phyloP scores from a whole-genome alignment of 1,140 invertebrate species.

The Zelostemma sp. region DNA sequence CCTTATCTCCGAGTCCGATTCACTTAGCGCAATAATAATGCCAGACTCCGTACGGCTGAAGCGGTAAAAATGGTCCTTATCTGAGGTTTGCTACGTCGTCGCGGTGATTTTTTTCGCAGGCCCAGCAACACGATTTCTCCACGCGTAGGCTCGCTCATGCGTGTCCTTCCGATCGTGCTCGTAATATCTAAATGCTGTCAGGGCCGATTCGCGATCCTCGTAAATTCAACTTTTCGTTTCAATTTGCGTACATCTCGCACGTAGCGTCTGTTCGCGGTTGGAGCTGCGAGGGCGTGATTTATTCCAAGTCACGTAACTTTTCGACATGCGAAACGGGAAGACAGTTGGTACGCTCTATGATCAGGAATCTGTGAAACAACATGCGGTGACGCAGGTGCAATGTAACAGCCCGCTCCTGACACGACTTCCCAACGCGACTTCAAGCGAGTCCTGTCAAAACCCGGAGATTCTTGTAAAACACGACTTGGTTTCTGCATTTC shows the following conservation, averaged over 20 bases:
- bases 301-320: neutral
- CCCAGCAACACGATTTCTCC: constrained; percentile 24
- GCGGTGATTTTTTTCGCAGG: constrained; percentile 26
- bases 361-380: neutral
- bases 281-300: neutral
- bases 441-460: neutral
- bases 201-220: constrained; percentile 19
- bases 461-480: too few relatives aligned
- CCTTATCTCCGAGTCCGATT: constrained; percentile 29
- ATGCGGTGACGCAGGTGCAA: constrained; percentile 49
- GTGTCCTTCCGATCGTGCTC: constrained; percentile 20
- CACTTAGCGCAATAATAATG: constrained; percentile 36
- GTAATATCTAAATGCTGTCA: constrained; percentile 33
- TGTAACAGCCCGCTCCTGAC: constrained; percentile 26
- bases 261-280: neutral
- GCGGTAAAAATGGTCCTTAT: constrained; percentile 24
- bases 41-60: constrained; percentile 5
- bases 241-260: constrained; percentile 46
- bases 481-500: too few relatives aligned
- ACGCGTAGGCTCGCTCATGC: constrained; percentile 30
- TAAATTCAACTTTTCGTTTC: constrained; percentile 51
- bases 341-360: neutral
- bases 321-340: neutral
- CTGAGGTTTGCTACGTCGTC: constrained; percentile 28
- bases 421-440: neutral